Evolutionary conservation across 2,797 vertebrate species (phyloP), one percentile per base, ranked within the genome.

Genomic region (Alectoris magna): DNA sequence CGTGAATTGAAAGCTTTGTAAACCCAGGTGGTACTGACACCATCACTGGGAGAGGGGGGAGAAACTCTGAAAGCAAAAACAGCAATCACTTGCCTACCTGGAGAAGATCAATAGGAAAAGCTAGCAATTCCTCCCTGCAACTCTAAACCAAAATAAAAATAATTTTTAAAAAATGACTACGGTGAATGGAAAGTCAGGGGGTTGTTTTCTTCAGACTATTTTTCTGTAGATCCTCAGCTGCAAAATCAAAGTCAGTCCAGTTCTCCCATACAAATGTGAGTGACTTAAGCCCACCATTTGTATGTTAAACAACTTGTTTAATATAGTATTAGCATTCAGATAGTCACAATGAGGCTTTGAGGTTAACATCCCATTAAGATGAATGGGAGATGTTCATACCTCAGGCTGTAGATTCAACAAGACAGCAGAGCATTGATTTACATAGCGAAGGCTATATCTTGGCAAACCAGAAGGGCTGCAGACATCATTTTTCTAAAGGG

Each of bases 341-440:
- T 59, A 94, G 86, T 91, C 86, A 93, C 95, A 95, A 95, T 85
- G 91, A 89, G 77, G 41, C 84, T 96, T 95, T 96, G 95, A 97
- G 93, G 88, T 90, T 78, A 97, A 94, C 53, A 49, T 83, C 68
- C 72, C 82, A 49, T 95, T 90, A 62, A 91, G 72, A 80, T 94
- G 95, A 97, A 97, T 84, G 68, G 55, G 36, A 48, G 67, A 83
- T 84, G 84, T 82, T 96, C 91, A 91, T 63, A 87, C 73, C 80
- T 74, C 73, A 66, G 88, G 89, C 92, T 94, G 86, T 51, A 90
- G 93, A 87, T 91, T 94, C 88, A 91, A 64, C 63, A 79, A 92
- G 90, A 91, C 69, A 93, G 84, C 66, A 69, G 44, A 94, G 58
- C 87, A 53, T 39, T 69, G 88, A 78, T 85, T 94, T 82, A 69